Percentiles rank a stretch among this genome's conserved stretches.
These are phyloP conservation scores for Gallinago media DNA, from an alignment of 2,113 vertebrate species.

Conservation along the genomic window DNA sequence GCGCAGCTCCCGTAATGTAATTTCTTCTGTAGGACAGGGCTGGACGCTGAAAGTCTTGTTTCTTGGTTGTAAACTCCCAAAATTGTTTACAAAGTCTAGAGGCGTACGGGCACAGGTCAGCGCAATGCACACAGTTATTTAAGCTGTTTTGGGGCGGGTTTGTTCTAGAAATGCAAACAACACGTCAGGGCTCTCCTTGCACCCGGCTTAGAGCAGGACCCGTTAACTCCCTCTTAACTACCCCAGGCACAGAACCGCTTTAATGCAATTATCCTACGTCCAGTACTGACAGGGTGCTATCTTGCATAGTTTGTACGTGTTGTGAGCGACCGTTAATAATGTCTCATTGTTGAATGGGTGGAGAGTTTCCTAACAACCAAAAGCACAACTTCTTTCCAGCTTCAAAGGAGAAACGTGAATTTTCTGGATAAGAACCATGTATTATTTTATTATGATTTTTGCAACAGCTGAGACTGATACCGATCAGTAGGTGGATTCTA, in stretches of 20 bases:
- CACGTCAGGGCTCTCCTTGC: rapidly evolving
- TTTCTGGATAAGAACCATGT: not conserved
- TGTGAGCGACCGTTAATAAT: not conserved
- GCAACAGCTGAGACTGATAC: not conserved
- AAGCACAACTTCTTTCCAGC: not conserved
- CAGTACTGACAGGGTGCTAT: not conserved
- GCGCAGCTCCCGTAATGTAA: not conserved
- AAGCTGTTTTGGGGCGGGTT: not conserved
- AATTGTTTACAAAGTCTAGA: not conserved
- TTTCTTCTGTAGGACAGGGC: not conserved
- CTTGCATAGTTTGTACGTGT: not conserved
- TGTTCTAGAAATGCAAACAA: slow-evolving; percentile 3
- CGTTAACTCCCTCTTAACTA: not conserved
- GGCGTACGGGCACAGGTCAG: not conserved
- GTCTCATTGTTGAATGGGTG: not conserved
- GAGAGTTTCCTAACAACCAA: not conserved
- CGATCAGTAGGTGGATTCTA: not conserved
- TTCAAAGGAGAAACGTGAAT: not conserved
- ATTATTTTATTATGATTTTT: slow-evolving; percentile 10
- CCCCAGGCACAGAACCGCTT: not conserved
- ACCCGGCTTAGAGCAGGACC: not conserved
- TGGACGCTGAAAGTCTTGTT: not conserved
- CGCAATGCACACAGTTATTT: not conserved
- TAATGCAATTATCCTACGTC: not conserved
- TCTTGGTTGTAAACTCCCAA: not conserved